Percentiles rank a stretch among this genome's conserved stretches.
Conservation (phyloP, 2,113 vertebrate genomes). For the Bostrychus sinensis region DNA sequence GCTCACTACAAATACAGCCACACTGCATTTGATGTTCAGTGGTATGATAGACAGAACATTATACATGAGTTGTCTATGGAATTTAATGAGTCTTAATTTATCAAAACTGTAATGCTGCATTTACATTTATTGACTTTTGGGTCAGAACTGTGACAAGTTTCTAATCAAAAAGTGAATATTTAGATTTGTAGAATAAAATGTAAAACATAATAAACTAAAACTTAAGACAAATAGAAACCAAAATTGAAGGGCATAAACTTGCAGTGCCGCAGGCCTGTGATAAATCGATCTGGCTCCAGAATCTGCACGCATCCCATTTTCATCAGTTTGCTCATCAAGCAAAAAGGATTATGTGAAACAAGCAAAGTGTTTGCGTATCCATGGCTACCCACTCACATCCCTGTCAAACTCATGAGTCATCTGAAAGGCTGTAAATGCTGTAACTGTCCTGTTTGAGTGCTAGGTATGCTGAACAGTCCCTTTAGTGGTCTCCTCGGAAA, state of each 20-base stretch:
- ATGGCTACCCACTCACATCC: neutral
- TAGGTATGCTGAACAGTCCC: slow-evolving; percentile 87
- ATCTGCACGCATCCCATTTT: slow-evolving; percentile 5
- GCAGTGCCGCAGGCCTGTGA: neutral
- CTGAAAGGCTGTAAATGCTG: slow-evolving; percentile 3
- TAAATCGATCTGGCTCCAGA: slow-evolving; percentile 15
- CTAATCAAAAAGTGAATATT: too few relatives aligned
- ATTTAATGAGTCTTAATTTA: too few relatives aligned
- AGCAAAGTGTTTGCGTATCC: neutral
- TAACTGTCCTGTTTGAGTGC: slow-evolving; percentile 62
- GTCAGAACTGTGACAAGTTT: too few relatives aligned
- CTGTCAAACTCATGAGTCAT: neutral
- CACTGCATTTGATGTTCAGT: neutral
- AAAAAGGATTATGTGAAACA: neutral
- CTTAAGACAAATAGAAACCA: too few relatives aligned
- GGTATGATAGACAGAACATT: too few relatives aligned
- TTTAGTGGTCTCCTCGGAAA: slow-evolving; percentile 86
- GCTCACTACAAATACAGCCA: slow-evolving; percentile 20
- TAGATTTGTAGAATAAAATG: neutral
- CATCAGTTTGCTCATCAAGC: slow-evolving; percentile 9
- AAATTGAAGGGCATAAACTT: neutral
- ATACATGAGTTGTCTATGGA: too few relatives aligned
- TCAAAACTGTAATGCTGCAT: too few relatives aligned
- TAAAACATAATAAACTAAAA: neutral
- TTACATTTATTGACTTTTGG: too few relatives aligned